phyloP scores from a whole-genome alignment of 2,113 vertebrate genomes.

The Pelusios castaneus region DNA sequence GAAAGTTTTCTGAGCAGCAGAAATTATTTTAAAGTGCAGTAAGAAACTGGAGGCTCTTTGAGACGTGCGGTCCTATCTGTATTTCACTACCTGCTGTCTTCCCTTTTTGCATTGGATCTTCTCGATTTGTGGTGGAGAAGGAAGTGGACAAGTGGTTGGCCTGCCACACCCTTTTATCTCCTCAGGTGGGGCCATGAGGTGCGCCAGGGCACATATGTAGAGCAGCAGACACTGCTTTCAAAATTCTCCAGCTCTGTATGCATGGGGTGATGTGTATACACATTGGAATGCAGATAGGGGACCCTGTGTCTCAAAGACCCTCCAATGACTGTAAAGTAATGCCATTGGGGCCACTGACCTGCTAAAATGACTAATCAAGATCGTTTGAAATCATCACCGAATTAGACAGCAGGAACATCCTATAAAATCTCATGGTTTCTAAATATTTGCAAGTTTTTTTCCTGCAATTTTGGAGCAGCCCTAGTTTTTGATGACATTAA shows the following conservation, averaged over 20 bases:
- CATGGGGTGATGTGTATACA: background rate
- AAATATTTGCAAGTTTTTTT: background rate
- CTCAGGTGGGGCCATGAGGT: background rate
- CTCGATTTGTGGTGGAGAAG: no score
- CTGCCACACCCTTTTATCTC: background rate
- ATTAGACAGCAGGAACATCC: background rate
- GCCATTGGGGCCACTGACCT: background rate
- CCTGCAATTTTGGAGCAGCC: background rate
- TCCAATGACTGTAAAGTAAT: background rate
- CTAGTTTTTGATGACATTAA: background rate
- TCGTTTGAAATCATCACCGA: background rate
- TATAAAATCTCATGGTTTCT: background rate
- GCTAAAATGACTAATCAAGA: background rate
- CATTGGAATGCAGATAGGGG: background rate
- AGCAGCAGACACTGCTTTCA: background rate
- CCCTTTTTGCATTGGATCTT: no score
- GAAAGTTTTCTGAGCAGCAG: background rate
- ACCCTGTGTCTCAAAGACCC: background rate
- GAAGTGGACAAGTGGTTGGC: background rate
- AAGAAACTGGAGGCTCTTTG: background rate
- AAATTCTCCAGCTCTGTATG: background rate
- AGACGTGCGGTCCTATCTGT: no score
- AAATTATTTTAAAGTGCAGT: background rate
- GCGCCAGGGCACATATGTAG: background rate
- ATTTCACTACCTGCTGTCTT: no score